Evolutionary conservation across 1,140 invertebrate species (phyloP).

Genomic region (Bactericera cockerelli): DNA sequence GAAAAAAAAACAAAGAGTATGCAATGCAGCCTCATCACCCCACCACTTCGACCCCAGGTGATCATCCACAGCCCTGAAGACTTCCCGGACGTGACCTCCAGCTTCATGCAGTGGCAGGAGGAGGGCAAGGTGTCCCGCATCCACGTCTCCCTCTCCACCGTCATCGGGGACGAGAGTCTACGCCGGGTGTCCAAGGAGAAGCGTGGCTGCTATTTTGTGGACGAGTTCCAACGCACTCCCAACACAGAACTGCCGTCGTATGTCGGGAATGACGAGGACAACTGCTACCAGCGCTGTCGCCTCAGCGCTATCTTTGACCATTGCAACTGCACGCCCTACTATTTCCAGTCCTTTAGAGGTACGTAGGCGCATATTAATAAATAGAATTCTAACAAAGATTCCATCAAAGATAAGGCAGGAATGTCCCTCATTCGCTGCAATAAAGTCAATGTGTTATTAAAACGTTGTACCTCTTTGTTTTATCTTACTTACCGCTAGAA

Average conservation of each 20-base stretch:
- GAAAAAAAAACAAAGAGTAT: too few species aligned
- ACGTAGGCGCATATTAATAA: background rate
- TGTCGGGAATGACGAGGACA: constrained; percentile 10
- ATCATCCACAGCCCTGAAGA: constrained; percentile 16
- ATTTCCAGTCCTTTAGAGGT: constrained; percentile 12
- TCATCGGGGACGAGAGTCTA: constrained; percentile 12
- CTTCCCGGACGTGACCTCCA: constrained; percentile 15
- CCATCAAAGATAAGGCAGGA: too few species aligned
- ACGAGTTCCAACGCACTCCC: background rate
- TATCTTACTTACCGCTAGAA: too few species aligned
- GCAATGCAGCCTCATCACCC: too few species aligned
- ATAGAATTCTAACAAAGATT: too few species aligned
- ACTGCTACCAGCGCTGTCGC: constrained; percentile 14
- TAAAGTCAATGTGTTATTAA: too few species aligned
- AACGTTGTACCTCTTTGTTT: too few species aligned
- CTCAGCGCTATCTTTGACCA: background rate
- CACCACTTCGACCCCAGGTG: too few species aligned
- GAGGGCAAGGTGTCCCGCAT: constrained; percentile 8
- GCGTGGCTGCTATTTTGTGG: constrained; percentile 8
- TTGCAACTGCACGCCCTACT: constrained; percentile 18
- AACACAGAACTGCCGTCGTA: background rate
- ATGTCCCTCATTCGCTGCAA: too few species aligned
- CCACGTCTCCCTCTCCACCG: constrained; percentile 6
- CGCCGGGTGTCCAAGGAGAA: background rate
- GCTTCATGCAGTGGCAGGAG: constrained; percentile 1